Evolutionary conservation across 2,797 vertebrate genomes (phyloP), one percentile per base, ranked within the genome.

Genomic region (Pipistrellus pipistrellus): DNA sequence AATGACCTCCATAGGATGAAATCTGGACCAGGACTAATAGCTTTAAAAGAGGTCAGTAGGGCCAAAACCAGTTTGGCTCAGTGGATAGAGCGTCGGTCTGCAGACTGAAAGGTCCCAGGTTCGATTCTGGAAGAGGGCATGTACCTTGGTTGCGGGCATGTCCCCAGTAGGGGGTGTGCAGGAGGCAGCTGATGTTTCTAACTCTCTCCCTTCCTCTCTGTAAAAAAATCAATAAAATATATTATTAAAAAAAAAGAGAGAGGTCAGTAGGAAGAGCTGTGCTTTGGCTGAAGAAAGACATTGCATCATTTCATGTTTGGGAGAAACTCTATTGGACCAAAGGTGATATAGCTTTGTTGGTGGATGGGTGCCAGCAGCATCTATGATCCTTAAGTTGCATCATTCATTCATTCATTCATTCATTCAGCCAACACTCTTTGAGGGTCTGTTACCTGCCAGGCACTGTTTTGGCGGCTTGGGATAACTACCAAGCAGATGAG

Each of bases 1-100:
- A 81, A 72, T 96, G 80, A 77, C 80, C 71, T 89, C 38, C 30
- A 8, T 30, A 41, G 80, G 90, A 57, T 78, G 66, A 85, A 57
- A 81, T 57, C 44, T 89, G 64, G 82, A 55, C 44, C 72, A 46
- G 87, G 91, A 86, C 35, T 64, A 68, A 15, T 5, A 89, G 91
- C 91, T 89, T 89, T 90, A 71, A 86, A 64, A 55, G 62, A 77
- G 68, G 90, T 23, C 77, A 75, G 38, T 53, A 6, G 64, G 64
- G 10, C 44, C 44, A 44, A 44, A 44, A 44, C 44, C 1, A 10
- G 44, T 44, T 44, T 44, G 44, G 44, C 44, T 44, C 44, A 44
- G 44, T 44, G 44, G 44, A 44, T 44, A 44, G 44, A 44, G 44
- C 44, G 44, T 44, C 10, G 44, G 44, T 44, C 44, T 44, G 44